Evolutionary conservation across 2,113 vertebrate species (phyloP).

Genomic region (Nothocercus nigrocapillus): DNA sequence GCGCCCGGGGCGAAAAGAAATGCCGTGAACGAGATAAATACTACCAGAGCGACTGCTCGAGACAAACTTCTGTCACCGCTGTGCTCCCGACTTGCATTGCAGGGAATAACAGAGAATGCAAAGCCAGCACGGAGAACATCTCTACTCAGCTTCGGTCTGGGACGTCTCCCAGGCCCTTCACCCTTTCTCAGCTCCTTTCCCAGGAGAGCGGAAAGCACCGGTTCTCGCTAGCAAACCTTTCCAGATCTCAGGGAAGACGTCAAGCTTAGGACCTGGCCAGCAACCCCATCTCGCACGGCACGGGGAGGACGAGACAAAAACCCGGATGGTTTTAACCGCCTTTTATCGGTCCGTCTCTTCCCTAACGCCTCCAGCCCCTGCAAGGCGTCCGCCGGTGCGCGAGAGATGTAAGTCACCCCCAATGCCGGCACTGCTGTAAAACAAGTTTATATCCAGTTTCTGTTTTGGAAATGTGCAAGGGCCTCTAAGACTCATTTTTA

Average conservation of each 20-base stretch:
- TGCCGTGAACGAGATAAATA: background rate
- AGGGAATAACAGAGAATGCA: background rate
- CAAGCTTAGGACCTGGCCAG: background rate
- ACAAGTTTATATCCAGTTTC: background rate
- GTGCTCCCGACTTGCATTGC: accelerated
- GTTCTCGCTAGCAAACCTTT: background rate
- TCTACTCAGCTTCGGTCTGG: accelerated
- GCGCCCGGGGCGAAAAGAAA: background rate
- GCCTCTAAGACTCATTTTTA: background rate
- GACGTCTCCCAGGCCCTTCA: background rate
- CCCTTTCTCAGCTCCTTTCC: accelerated
- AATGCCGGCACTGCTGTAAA: background rate
- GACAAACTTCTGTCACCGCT: accelerated
- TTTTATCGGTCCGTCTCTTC: background rate
- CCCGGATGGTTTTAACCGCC: background rate
- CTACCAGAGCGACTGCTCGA: background rate
- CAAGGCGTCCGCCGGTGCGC: background rate
- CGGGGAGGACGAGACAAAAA: background rate
- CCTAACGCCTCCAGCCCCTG: background rate
- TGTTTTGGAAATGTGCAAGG: background rate
- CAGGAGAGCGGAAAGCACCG: background rate
- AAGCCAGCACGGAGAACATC: background rate
- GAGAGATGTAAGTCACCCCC: background rate
- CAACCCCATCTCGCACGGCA: background rate
- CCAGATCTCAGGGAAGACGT: background rate